Evolutionary conservation across 2,113 vertebrate genomes (phyloP).

Genomic region (Antechinus flavipes): DNA sequence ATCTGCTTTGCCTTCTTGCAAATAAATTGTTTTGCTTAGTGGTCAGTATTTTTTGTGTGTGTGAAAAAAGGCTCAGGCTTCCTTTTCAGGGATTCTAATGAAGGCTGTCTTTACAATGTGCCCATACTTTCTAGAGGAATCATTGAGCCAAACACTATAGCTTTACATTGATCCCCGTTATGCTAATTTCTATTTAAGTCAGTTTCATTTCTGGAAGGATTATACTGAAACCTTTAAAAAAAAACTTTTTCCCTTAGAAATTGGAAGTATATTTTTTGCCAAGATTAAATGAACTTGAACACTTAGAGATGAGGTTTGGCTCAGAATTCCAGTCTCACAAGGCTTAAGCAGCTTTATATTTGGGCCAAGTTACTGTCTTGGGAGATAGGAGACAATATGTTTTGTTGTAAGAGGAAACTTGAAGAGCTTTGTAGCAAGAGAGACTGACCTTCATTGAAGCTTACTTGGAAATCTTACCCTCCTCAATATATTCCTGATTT

Average conservation of each 20-base stretch:
- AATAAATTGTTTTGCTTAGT: background rate
- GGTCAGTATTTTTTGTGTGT: background rate
- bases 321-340: background rate
- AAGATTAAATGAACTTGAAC: slow-evolving; percentile 1
- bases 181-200: background rate
- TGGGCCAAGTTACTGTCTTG: background rate
- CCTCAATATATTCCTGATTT: background rate
- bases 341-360: background rate
- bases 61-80: background rate
- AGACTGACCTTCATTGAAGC: background rate
- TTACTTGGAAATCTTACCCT: background rate
- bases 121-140: background rate
- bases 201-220: background rate
- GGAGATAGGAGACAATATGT: background rate
- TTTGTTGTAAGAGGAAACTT: background rate
- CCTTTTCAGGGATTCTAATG: background rate
- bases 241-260: background rate
- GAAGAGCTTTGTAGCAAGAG: background rate
- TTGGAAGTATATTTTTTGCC: background rate
- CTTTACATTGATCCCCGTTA: background rate
- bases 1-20: background rate
- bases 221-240: background rate
- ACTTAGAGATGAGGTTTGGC: background rate
- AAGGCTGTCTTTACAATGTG: background rate
- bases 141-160: background rate